Evolutionary conservation across 2,113 vertebrate species (phyloP).

Genomic region (Zosterops pallidus): DNA sequence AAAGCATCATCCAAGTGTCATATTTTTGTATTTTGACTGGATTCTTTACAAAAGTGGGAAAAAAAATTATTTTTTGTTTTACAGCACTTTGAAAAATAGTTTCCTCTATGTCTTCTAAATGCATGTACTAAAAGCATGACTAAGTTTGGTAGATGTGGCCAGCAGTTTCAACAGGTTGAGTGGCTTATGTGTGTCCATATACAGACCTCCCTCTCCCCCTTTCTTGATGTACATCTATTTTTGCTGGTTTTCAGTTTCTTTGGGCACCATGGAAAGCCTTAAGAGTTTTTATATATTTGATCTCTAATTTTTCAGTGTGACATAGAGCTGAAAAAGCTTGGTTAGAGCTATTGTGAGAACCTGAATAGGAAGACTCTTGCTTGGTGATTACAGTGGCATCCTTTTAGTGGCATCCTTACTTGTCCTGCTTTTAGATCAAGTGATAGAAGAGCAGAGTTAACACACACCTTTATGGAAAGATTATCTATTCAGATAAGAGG

Average conservation of each 20-base stretch:
- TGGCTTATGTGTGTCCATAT: not conserved
- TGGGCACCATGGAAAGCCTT: not conserved
- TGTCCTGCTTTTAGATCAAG: not conserved
- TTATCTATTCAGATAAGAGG: not conserved
- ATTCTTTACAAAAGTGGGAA: not conserved
- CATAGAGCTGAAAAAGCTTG: not conserved
- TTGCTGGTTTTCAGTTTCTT: not conserved
- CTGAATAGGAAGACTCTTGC: not conserved
- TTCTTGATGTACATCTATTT: not conserved
- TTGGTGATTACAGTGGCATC: not conserved
- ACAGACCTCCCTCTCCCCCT: not conserved
- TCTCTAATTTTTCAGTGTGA: not conserved
- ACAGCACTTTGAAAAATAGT: not conserved
- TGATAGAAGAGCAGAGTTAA: not conserved
- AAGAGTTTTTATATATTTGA: not conserved
- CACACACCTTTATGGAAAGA: not conserved
- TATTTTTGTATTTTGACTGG: not conserved
- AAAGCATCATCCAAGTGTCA: not conserved
- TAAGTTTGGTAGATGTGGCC: not conserved
- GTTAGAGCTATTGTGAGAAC: not conserved
- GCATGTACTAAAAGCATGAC: accelerated
- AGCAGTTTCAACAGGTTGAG: not conserved
- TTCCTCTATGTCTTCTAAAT: not conserved
- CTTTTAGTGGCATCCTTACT: not conserved
- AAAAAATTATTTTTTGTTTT: not conserved